Evolutionary conservation across 2,888 invertebrate genomes (phyloP), one percentile per base, ranked within the genome.

Genomic region (Melanchra persicariae): DNA sequence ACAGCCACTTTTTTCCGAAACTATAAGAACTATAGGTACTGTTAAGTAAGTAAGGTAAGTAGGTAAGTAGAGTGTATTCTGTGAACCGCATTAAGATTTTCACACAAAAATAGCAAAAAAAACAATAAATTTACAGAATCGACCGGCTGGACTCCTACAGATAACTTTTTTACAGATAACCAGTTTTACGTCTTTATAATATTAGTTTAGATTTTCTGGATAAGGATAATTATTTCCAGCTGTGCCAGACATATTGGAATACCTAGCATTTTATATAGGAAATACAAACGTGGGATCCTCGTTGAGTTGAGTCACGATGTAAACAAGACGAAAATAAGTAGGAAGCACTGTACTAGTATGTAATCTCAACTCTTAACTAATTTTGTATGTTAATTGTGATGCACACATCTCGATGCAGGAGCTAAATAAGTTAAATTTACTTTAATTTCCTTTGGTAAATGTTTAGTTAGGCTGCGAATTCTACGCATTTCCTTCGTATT

Each of bases 261-360:
- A n/a, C n/a, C 12, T 5, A 10, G 3, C 2, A 12, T 34, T 22
- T 12, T 40, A 19, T 12, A n/a, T 24, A 45, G 49, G 17, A 43
- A 55, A 55, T 47, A 63, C 1, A 52, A 69, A 58, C 51, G 71
- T 84, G 64, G 70, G 66, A 60, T 61, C 17, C 12, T n/a, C 19
- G 17, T n/a, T 78, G 80, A 84, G 19, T n/a, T 80, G 80, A 84
- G 64, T 82, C 82, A 84, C 63, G 52, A 51, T 71, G 68, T 75
- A 45, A 75, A 75, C 76, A 77, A 75, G 30, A 77, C 59, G 26
- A 64, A 74, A 74, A 60, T 64, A 74, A 65, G 80, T 59, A 70
- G 75, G 76, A n/a, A 45, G 67, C 19, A 40, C 40, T 40, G 40
- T 40, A 40, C 40, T 15, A 26, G 45, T 30, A 30, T 30, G 34